These are phyloP conservation scores for Limnodromus scolopaceus DNA, from an alignment of 2,797 vertebrate genomes.

Conservation along the genomic window DNA sequence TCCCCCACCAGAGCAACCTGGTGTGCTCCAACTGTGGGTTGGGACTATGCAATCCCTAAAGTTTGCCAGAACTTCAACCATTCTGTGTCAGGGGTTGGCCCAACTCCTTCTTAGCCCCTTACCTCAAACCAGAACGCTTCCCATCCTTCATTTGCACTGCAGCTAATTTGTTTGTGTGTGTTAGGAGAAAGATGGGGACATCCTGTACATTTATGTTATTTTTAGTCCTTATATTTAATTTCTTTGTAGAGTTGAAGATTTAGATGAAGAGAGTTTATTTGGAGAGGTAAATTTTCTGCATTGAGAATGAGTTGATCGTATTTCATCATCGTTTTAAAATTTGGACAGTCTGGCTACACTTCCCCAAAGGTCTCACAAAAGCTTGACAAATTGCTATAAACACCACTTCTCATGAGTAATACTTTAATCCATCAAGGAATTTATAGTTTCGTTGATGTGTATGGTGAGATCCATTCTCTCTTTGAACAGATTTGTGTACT, in stretches of 20 bases:
- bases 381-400: neutral
- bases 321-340: neutral
- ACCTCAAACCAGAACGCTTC: neutral
- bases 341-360: neutral
- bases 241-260: neutral
- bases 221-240: neutral
- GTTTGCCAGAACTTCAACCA: neutral
- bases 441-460: neutral
- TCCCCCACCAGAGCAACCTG: neutral
- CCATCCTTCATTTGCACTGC: neutral
- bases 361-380: neutral
- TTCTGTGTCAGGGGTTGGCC: neutral
- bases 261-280: neutral
- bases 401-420: fast-evolving
- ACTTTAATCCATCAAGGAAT: neutral
- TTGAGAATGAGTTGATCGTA: neutral
- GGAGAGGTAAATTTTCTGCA: neutral
- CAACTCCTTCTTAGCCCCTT: neutral
- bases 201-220: neutral
- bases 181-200: neutral
- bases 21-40: neutral
- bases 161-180: neutral
- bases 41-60: neutral
- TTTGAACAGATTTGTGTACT: neutral
- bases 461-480: neutral